Conservation (phyloP, 2,113 vertebrate species). For the Colius striatus region DNA sequence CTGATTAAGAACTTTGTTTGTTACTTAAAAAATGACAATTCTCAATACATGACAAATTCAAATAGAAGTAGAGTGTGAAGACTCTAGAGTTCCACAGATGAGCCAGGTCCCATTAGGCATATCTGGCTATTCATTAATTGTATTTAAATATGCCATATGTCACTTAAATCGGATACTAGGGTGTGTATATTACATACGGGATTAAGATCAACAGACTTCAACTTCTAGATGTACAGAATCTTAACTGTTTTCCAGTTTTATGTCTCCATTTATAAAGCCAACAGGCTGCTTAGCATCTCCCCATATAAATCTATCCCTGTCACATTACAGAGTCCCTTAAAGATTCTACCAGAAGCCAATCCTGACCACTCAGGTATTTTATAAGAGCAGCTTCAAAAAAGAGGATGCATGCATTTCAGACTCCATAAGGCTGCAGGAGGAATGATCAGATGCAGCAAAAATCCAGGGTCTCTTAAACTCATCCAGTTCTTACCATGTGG, state of each 20-base stretch:
- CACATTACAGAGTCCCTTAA: neutral
- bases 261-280: neutral
- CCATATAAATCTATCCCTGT: neutral
- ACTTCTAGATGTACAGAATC: neutral
- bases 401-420: neutral
- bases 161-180: neutral
- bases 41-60: neutral
- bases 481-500: neutral
- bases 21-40: neutral
- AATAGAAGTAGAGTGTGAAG: neutral
- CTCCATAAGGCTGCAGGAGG: fast-evolving
- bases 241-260: neutral
- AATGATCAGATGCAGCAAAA: fast-evolving
- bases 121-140: neutral
- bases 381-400: neutral
- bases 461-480: neutral
- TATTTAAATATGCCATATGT: neutral
- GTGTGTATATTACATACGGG: fast-evolving
- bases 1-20: neutral
- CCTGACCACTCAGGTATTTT: neutral
- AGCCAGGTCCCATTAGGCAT: neutral
- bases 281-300: neutral
- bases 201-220: neutral
- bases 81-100: neutral
- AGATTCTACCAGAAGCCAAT: neutral